Base-by-base conservation (phyloP, 2,797 vertebrate species). In the Lacerta agilis region DNA sequence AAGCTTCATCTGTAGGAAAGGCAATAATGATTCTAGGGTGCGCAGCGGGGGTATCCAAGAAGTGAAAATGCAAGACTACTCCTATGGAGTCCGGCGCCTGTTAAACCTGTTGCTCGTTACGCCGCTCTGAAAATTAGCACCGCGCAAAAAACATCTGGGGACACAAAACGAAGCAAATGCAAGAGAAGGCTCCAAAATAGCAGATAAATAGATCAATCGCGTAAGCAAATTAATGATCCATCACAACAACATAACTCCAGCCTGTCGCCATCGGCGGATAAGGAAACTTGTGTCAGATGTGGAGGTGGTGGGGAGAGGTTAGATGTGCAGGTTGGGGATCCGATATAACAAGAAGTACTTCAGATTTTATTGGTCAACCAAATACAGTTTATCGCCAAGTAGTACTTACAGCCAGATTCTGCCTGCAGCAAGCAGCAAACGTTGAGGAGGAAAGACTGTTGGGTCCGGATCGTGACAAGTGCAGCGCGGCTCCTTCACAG, bases 321-420 rank as follows among this genome's bases (percentile, higher is more conserved):
- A 45, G 10, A 71, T 69, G 43, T 83, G 20, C 20, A 10, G 67
- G 20, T 15, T 58, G 29, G n/a, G 11, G 71, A 11, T 84, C 49
- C 33, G n/a, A 49, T 25, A 17, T 55, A 55, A 55, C 49, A 15
- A 55, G 49, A 13, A 55, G 49, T 55, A 55, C 13, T 55, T 49
- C 49, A 49, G 11, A 49, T 49, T 49, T 49, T 13, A 49, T 49
- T 55, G 49, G 49, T 55, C 49, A 55, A 55, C 49, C 13, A 15
- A 55, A 55, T 15, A 55, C 49, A 55, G 13, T 55, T 55, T 15
- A 55, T 55, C 49, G 13, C 36, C 83, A 23, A 33, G 8, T 38
- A 25, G 73, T 83, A 88, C 86, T 87, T 77, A 88, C 87, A 58
- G 78, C 38, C 23, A 73, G 49, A n/a, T 76, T 41, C 86, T 38